Base-by-base conservation (phyloP, 2,888 invertebrate genomes). In the Teinopalpus imperialis region DNA sequence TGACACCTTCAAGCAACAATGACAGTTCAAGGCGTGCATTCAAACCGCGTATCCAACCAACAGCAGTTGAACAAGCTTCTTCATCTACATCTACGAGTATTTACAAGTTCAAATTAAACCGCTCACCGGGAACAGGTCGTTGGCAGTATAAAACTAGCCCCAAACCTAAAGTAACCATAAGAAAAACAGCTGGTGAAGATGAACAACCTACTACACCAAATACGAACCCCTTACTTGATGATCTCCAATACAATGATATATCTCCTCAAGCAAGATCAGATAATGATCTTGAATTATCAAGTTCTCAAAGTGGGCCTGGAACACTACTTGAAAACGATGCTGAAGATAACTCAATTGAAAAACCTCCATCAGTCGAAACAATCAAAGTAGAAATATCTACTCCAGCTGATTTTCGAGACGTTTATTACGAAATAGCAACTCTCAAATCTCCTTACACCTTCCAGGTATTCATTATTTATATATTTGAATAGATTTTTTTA, bases 121-220 rank as follows among this genome's bases (percentile, higher is more conserved):
- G 96, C 31, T 90, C 95, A 7, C 95, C 94, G 34, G 96, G 96
- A 2, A 93, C 94, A 30, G 96, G 96, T 40, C 92, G 97, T 57
- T 97, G 97, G 97, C 95, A 96, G 61, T 97, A 96, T 77, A 96
- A 96, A 81, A 95, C 96, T 5, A 94, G 96, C 13, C 93, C 96
- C 0, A 97, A 96, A 74, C 96, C 97, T 2, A 91, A 95, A 72
- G 93, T 97, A 4, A 92, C 92, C 36, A 96, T 96, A 56, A 90
- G 95, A 40, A 94, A 95, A 68, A 91, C 88, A 41, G 90, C 88
- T 40, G 90, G 90, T 43, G 91, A 91, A 44, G 91, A 91, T 48
- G 85, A 85, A 13, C 72, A 75, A 53, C 86, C 80, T 64, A 85
- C 88, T 50, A 89, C 88, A 37, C 87, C 87, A 10, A 78, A 81